A percentile compares a stretch with the other conserved stretches of the same genome.
These are phyloP conservation scores for Melieria omissa DNA, from an alignment of 2,888 invertebrate species.

Conservation along the genomic window DNA sequence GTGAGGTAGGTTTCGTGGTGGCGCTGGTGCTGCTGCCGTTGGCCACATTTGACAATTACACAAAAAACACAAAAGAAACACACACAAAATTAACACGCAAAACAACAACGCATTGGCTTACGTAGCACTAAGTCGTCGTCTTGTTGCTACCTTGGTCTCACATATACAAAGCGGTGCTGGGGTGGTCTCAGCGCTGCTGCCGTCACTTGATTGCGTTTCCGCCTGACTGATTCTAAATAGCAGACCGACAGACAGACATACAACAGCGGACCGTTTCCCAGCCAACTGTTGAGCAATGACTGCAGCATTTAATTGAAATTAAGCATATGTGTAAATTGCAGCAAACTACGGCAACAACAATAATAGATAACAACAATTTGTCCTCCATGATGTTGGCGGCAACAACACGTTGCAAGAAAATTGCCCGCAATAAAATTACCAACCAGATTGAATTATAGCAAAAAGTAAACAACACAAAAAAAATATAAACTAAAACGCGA, in stretches of 20 bases:
- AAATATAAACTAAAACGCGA: not conserved
- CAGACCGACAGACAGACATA: not conserved
- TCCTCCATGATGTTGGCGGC: slow-evolving; percentile 15
- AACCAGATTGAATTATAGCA: slow-evolving; percentile 18
- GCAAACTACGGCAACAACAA: slow-evolving; percentile 35
- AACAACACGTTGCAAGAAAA: not conserved
- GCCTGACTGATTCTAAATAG: slow-evolving; percentile 19
- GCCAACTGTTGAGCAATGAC: slow-evolving; percentile 31
- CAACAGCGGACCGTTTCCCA: too few relatives aligned
- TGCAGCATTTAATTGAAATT: slow-evolving; percentile 44
- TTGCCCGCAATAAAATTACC: not conserved
- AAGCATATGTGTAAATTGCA: slow-evolving; percentile 45
- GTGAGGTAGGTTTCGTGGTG: not conserved
- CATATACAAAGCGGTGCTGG: too few relatives aligned
- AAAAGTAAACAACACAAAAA: slow-evolving; percentile 10
- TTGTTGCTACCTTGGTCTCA: too few relatives aligned
- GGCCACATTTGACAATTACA: not conserved
- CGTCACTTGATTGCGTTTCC: not conserved
- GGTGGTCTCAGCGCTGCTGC: not conserved
- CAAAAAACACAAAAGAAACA: too few relatives aligned
- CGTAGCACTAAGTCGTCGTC: too few relatives aligned
- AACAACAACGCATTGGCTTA: too few relatives aligned
- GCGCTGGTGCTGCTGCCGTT: slow-evolving; percentile 2
- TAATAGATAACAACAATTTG: slow-evolving; percentile 19
- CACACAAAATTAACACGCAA: too few relatives aligned